Evolutionary conservation across 2,113 vertebrate species (phyloP), one percentile per base, ranked within the genome.

Genomic region (Pomatorhinus ruficollis): DNA sequence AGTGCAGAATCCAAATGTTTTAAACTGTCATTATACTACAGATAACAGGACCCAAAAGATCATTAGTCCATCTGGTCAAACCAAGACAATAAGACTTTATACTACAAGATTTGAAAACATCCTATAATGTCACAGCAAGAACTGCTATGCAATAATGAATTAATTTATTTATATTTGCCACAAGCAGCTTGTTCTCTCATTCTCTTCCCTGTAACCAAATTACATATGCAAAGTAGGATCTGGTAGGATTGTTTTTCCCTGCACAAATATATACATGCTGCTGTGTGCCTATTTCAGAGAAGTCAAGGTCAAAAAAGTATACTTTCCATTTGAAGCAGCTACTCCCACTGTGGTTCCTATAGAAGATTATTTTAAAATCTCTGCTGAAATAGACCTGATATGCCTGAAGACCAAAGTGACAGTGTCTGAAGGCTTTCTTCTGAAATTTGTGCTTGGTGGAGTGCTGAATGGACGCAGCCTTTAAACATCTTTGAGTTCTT

Each of bases 121-220:
- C 47, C 89, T 71, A 75, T 83, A 80, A 89, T 14, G 77, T 89
- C 93, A 71, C 93, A 97, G 96, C 91, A 92, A 95, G 95, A 92
- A 93, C 53, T 49, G 23, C 72, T 90, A 87, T 45, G 92, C 77
- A 76, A 69, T 83, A 96, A 95, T 96, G 93, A 91, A 96, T 96
- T 96, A 88, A 94, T 94, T 93, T 88, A 96, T 96, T 97, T 95
- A 90, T 69, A 90, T 90, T 95, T 97, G 83, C 90, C 72, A 94
- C 92, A 92, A 93, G 92, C 95, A 96, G 96, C 90, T 96, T 96
- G 88, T 90, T 96, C 64, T 68, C 79, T 94, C 88, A 95, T 94
- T 95, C 85, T 93, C 94, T 97, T 93, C 85, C 95, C 90, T 88
- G 78, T 91, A 95, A 96, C 87, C 87, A 93, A 94, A 95, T 96